These are phyloP conservation scores for Lasioglossum marginatum DNA, from an alignment of 2,888 invertebrate species.

Conservation along the genomic window DNA sequence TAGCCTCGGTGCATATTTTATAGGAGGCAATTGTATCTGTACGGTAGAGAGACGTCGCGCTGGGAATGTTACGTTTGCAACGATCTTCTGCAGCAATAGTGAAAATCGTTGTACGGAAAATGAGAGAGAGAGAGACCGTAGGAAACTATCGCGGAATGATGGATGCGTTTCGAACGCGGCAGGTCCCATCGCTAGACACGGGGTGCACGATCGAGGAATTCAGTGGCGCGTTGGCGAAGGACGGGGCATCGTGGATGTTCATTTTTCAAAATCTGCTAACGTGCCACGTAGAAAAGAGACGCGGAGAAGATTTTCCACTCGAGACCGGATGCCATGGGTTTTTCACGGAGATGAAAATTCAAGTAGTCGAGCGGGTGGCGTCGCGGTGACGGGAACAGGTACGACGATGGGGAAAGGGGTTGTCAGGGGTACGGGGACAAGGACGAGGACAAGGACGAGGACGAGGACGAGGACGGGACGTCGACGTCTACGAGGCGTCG, in stretches of 20 bases:
- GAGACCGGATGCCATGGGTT: constrained; percentile 30
- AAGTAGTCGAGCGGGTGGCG: constrained; percentile 55
- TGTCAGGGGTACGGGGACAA: not conserved
- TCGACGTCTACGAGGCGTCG: constrained; percentile 64
- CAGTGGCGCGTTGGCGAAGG: not conserved
- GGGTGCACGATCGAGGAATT: constrained; percentile 13
- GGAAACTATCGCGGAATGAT: not conserved
- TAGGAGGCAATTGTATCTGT: not conserved
- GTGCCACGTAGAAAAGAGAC: not conserved
- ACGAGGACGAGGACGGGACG: constrained; percentile 40
- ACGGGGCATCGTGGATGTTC: constrained; percentile 17
- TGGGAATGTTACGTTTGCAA: not conserved
- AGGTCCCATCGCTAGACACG: constrained; percentile 1
- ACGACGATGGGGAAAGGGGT: not conserved
- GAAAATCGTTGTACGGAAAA: not conserved
- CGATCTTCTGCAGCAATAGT: not conserved
- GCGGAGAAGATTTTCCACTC: constrained; percentile 32
- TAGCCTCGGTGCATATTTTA: not conserved
- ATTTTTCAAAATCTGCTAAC: constrained; percentile 37
- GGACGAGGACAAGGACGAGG: constrained; percentile 26
- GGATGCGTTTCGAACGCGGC: not conserved
- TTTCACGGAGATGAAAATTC: constrained; percentile 65
- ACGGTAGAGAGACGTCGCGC: not conserved
- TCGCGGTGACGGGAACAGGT: constrained; percentile 56
- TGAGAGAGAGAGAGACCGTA: not conserved